A percentile compares a stretch with the other conserved stretches of the same genome.
Conservation (phyloP, 2,113 vertebrate genomes). For the Corythornis madagascariensis region DNA sequence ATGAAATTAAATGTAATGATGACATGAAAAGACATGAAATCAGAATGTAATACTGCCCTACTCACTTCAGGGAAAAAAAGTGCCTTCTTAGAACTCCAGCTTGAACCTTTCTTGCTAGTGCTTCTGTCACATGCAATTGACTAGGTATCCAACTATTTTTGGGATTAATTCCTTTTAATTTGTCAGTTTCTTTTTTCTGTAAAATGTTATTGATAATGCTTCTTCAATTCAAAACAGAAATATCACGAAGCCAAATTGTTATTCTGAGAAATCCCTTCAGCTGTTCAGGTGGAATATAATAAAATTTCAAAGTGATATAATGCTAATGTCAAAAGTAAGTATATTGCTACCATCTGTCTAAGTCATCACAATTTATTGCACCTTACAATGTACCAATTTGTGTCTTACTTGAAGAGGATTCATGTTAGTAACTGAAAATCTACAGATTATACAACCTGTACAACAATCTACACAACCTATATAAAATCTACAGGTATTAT, state of each 20-base stretch:
- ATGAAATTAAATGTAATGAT: not conserved
- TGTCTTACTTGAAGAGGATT: not conserved
- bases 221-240: not conserved
- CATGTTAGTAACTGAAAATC: not conserved
- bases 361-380: not conserved
- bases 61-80: not conserved
- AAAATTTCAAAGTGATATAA: not conserved
- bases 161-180: not conserved
- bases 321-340: not conserved
- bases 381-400: not conserved
- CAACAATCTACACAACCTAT: not conserved
- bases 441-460: not conserved
- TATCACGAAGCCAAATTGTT: not conserved
- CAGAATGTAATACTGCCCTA: not conserved
- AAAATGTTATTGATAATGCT: not conserved
- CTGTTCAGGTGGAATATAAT: not conserved
- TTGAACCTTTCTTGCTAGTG: not conserved
- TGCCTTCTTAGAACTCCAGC: not conserved
- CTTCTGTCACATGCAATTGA: not conserved
- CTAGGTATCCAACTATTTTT: not conserved
- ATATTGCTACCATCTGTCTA: not conserved
- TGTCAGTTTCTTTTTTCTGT: not conserved
- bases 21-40: not conserved
- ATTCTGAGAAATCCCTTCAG: not conserved
- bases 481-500: not conserved